These are phyloP conservation scores for Diarsia dahlii DNA, from an alignment of 2,888 invertebrate species.

Conservation along the genomic window DNA sequence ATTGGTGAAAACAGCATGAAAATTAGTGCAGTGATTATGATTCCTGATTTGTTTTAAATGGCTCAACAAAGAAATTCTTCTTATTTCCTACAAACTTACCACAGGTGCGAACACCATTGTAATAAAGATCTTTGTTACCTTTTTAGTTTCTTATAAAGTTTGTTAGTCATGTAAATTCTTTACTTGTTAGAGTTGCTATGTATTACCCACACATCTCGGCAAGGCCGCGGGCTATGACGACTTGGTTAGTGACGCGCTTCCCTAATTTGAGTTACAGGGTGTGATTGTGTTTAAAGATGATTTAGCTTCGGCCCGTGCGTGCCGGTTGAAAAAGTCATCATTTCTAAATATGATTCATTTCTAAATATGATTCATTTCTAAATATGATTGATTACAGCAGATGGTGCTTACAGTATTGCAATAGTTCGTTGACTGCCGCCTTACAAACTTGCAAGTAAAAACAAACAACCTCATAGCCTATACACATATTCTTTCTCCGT, in stretches of 20 bases:
- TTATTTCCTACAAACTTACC: conserved; percentile 29
- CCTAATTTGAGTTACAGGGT: conserved; percentile 27
- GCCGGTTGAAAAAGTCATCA: background rate
- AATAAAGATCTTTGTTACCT: conserved; percentile 1
- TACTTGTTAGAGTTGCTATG: conserved; percentile 29
- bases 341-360: conserved; percentile 1
- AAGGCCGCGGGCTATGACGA: conserved; percentile 46
- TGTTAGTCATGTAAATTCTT: conserved; percentile 29
- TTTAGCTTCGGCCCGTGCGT: background rate
- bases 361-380: too few relatives aligned
- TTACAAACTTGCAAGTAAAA: background rate
- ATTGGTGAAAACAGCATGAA: too few relatives aligned
- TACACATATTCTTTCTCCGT: too few relatives aligned
- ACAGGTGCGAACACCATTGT: conserved; percentile 25
- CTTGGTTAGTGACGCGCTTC: conserved; percentile 20
- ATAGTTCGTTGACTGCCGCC: background rate
- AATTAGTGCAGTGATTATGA: too few relatives aligned
- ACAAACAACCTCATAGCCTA: background rate
- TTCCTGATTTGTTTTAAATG: too few relatives aligned
- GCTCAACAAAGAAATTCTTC: conserved; percentile 42
- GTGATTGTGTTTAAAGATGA: conserved; percentile 24
- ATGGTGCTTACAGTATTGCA: too few relatives aligned
- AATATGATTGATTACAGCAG: background rate
- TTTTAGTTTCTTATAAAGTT: conserved; percentile 29
- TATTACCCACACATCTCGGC: conserved; percentile 39